Percentiles rank a stretch among this genome's conserved stretches.
Evolutionary conservation across 2,888 invertebrate genomes (phyloP).

Genomic region (Thymelicus lineola): DNA sequence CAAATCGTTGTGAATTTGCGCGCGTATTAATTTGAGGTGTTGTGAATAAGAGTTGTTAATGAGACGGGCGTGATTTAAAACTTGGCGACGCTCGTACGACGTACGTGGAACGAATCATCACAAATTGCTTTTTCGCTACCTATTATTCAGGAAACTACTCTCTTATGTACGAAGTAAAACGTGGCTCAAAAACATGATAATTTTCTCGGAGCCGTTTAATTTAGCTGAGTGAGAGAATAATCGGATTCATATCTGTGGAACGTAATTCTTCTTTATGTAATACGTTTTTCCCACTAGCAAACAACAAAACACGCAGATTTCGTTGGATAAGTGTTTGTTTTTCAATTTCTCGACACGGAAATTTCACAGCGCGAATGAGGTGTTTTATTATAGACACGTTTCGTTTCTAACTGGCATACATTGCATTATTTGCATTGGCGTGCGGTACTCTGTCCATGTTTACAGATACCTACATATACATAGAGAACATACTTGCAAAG

Average conservation of each 20-base stretch:
- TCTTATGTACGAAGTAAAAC: conserved; percentile 27
- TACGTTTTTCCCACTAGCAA: conserved; percentile 49
- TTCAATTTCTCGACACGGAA: conserved; percentile 42
- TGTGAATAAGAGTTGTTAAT: conserved; percentile 18
- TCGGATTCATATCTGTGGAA: conserved; percentile 72
- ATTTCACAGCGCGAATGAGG: conserved; percentile 33
- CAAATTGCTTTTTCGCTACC: conserved; percentile 3
- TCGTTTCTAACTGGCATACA: conserved; percentile 18
- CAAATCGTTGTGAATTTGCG: conserved; percentile 6
- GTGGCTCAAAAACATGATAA: conserved; percentile 64
- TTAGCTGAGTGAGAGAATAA: conserved; percentile 62
- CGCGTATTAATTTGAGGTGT: conserved; percentile 21
- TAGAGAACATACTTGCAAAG: not conserved
- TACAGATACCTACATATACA: not conserved
- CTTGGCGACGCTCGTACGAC: not conserved
- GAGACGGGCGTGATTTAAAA: conserved; percentile 21
- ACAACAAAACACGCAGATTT: conserved; percentile 61
- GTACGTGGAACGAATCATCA: conserved; percentile 4
- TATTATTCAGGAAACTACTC: conserved; percentile 25
- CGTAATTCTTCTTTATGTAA: conserved; percentile 66
- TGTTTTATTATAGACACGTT: conserved; percentile 23
- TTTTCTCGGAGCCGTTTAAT: conserved; percentile 67
- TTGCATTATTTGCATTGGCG: conserved; percentile 21
- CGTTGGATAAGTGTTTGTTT: conserved; percentile 58
- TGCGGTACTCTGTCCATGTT: not conserved